Conservation (phyloP, 2,888 invertebrate species). For the Athalia circularis region DNA sequence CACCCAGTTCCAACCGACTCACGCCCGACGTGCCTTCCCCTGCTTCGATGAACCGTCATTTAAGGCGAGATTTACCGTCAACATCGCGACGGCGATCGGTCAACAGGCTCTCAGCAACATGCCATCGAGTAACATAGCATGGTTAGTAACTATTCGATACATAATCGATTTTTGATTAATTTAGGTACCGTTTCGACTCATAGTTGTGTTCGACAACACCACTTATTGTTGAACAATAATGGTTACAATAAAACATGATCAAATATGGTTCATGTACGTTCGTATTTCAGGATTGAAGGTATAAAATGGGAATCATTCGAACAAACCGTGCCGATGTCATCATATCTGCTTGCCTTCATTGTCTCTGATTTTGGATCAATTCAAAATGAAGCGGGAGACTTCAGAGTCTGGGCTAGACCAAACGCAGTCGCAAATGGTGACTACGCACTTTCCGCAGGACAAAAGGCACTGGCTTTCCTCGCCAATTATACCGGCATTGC, state of each 20-base stretch:
- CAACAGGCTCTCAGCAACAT: slow-evolving; percentile 63
- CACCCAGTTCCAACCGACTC: slow-evolving; percentile 83
- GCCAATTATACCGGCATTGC: slow-evolving; percentile 78
- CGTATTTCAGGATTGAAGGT: slow-evolving; percentile 58
- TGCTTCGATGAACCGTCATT: slow-evolving; percentile 82
- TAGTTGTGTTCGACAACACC: too few species aligned
- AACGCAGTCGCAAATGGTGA: slow-evolving; percentile 56
- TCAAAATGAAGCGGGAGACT: slow-evolving; percentile 72
- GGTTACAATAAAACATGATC: neutral
- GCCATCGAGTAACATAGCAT: slow-evolving; percentile 49
- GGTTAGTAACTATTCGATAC: slow-evolving; percentile 6
- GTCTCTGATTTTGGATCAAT: slow-evolving; percentile 77
- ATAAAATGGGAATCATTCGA: slow-evolving; percentile 68
- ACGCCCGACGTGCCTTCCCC: slow-evolving; percentile 85
- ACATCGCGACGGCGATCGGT: slow-evolving; percentile 57
- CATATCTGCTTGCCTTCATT: slow-evolving; percentile 88
- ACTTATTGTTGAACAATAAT: too few species aligned
- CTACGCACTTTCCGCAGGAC: slow-evolving; percentile 71
- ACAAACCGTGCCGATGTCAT: slow-evolving; percentile 81
- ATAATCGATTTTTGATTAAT: slow-evolving; percentile 20
- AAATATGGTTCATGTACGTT: slow-evolving; percentile 7
- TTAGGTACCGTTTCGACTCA: too few species aligned
- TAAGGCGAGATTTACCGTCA: slow-evolving; percentile 62
- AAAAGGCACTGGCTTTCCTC: slow-evolving; percentile 75
- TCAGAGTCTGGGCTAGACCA: slow-evolving; percentile 70